Evolutionary conservation across 1,140 invertebrate species (phyloP), one percentile per base, ranked within the genome.

Genomic region (Drosophila bifasciata): DNA sequence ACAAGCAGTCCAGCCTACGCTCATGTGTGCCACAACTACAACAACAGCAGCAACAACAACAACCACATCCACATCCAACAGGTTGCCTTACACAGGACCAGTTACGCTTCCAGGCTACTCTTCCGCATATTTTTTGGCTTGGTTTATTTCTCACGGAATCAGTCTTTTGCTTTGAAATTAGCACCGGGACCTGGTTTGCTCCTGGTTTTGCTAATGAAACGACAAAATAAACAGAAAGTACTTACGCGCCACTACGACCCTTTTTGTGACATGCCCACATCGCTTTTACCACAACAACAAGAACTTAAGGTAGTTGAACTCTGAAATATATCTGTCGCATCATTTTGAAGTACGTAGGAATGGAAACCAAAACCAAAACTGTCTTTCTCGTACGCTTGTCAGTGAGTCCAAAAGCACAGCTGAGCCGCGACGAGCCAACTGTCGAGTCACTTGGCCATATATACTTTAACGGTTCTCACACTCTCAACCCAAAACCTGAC

Each of bases 401-500:
- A 70, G 51, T 49, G 53, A 40, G 46, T 23, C 64, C 64, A 19
- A 48, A 48, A 36, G 5, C 23, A 21, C 62, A 39, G 46, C 53
- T 67, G 53, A 53, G 66, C 64, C 62, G 59, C 57, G 56, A 71
- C 45, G 67, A 78, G 73, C 59, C 61, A 66, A 66, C 75, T 83
- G 79, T 70, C 62, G 51, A 66, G 66, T 69, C 66, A 69, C 66
- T 28, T 56, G 66, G 55, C 32, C 32, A 36, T 36, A 4, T 70
- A 74, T 76, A 62, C 76, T 79, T 79, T 84, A 84, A 84, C 80
- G 80, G 80, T 84, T 84, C 80, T 84, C 80, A 84, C 80, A 84
- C 80, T 84, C 79, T 55, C 76, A 64, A 71, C 75, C 32, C 43
- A 43, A 72, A 84, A 56, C 75, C 74, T 70, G 75, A 73, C 60